phyloP scores from a whole-genome alignment of 2,797 vertebrate species.

The Gymnoscopelus braueri region DNA sequence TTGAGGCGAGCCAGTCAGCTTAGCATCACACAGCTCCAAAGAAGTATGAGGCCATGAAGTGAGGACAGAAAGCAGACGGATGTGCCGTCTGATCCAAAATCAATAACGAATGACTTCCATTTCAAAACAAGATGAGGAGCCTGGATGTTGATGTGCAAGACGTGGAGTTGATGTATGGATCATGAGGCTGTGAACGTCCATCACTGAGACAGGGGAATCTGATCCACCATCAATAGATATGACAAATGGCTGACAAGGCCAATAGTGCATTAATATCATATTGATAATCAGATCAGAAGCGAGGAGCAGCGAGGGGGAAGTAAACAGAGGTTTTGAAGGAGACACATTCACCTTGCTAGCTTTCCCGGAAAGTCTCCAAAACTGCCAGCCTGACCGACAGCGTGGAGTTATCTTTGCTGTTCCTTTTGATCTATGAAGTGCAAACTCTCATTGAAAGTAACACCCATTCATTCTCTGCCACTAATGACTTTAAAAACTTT shows the following conservation, averaged over 20 bases:
- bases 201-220: constrained; percentile 54
- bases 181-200: constrained; percentile 41
- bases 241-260: constrained; percentile 56
- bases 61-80: constrained; percentile 49
- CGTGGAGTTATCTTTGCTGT: neutral
- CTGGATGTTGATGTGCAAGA: constrained; percentile 58
- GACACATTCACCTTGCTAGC: constrained; percentile 15
- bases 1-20: no score
- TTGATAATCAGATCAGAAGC: constrained; percentile 58
- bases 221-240: constrained; percentile 40
- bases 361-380: constrained; percentile 2
- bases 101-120: constrained; percentile 76
- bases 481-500: no score
- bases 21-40: no score
- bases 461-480: no score
- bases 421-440: neutral
- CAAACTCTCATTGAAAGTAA: no score
- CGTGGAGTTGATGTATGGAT: constrained; percentile 47
- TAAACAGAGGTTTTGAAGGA: constrained; percentile 41
- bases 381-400: constrained; percentile 9
- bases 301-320: constrained; percentile 16
- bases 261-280: constrained; percentile 36
- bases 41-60: no score
- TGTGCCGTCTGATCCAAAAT: constrained; percentile 71
- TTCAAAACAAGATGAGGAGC: constrained; percentile 71